phyloP scores from a whole-genome alignment of 2,888 invertebrate genomes.

The Acrobasis repandana region DNA sequence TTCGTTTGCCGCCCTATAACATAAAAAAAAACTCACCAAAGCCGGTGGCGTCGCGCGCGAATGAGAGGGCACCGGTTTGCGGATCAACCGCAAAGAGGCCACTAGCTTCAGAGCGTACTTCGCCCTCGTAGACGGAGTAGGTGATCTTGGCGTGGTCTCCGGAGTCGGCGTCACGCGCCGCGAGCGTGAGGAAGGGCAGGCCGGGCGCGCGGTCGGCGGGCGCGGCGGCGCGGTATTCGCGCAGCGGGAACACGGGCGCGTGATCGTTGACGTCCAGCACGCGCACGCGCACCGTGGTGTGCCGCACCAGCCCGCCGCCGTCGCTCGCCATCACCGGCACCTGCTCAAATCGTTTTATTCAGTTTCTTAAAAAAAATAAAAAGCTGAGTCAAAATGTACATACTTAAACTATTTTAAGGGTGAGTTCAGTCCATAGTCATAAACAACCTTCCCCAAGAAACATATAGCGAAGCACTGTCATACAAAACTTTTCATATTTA shows the following conservation, averaged over 20 bases:
- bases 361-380: no score
- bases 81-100: slow-evolving; percentile 90
- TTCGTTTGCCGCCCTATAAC: no score
- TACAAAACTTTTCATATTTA: no score
- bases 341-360: not conserved
- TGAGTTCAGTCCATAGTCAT: no score
- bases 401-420: not conserved
- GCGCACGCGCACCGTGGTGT: slow-evolving; percentile 89
- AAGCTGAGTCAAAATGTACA: not conserved
- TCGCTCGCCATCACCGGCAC: slow-evolving; percentile 92
- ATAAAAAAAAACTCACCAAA: slow-evolving; percentile 64
- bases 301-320: slow-evolving; percentile 89
- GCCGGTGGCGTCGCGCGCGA: slow-evolving; percentile 84
- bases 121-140: slow-evolving; percentile 90
- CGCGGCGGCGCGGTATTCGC: slow-evolving; percentile 90
- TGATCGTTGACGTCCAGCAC: slow-evolving; percentile 94
- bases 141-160: slow-evolving; percentile 87
- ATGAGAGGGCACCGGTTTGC: slow-evolving; percentile 87
- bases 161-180: slow-evolving; percentile 90
- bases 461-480: no score
- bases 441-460: no score
- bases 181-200: slow-evolving; percentile 61
- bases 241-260: slow-evolving; percentile 88
- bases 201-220: slow-evolving; percentile 70
- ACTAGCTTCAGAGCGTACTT: slow-evolving; percentile 74